Evolutionary conservation across 2,113 vertebrate genomes (phyloP).

Genomic region (Anguilla rostrata): DNA sequence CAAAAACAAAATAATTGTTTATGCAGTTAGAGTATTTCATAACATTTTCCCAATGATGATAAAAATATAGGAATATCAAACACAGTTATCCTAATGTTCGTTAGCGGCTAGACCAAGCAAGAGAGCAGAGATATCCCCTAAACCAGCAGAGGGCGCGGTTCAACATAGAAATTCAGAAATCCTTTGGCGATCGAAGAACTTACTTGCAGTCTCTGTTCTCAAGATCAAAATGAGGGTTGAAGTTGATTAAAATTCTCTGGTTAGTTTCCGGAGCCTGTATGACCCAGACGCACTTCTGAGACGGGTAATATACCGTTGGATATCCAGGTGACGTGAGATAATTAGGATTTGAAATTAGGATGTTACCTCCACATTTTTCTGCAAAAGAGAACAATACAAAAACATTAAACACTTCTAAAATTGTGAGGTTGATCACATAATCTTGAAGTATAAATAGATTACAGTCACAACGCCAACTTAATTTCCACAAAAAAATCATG

Average conservation of each 20-base stretch:
- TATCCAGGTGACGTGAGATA: slow-evolving; percentile 97
- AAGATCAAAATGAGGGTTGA: slow-evolving; percentile 98
- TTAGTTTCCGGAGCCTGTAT: slow-evolving; percentile 89
- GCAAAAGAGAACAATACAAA: slow-evolving; percentile 44
- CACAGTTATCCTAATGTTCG: not conserved
- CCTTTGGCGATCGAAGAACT: slow-evolving; percentile 58
- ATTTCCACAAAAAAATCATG: not conserved
- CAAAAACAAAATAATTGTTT: too few relatives aligned
- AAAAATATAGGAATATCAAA: too few relatives aligned
- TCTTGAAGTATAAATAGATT: not conserved
- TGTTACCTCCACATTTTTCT: slow-evolving; percentile 94
- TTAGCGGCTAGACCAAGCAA: not conserved
- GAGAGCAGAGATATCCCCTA: not conserved
- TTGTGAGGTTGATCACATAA: not conserved
- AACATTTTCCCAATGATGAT: too few relatives aligned
- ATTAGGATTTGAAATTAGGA: slow-evolving; percentile 84
- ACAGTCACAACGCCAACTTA: not conserved
- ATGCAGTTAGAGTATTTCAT: too few relatives aligned
- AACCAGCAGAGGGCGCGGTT: slow-evolving; percentile 70
- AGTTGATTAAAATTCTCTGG: slow-evolving; percentile 98
- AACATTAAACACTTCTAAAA: not conserved
- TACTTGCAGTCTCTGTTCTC: slow-evolving; percentile 99
- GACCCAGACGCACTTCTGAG: slow-evolving; percentile 92
- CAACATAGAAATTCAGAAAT: slow-evolving; percentile 49
- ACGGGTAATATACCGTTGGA: slow-evolving; percentile 83